These are phyloP conservation scores for Phylloscopus collybita DNA, from an alignment of 2,797 vertebrate genomes.

Conservation along the genomic window DNA sequence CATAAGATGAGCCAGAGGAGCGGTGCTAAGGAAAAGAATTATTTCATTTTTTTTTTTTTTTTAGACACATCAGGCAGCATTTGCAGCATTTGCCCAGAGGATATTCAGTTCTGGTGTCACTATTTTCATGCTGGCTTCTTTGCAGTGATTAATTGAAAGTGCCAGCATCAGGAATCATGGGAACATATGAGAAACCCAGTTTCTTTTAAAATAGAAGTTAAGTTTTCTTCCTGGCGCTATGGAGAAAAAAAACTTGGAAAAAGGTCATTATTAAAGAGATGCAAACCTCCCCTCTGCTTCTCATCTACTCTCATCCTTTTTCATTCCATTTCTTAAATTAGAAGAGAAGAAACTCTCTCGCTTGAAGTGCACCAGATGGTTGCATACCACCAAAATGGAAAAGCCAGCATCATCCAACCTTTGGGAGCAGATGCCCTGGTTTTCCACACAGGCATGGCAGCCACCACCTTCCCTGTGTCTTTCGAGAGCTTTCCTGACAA, in stretches of 20 bases:
- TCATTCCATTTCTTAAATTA: background rate
- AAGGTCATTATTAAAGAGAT: slow-evolving; percentile 49
- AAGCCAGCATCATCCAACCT: background rate
- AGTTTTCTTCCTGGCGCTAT: background rate
- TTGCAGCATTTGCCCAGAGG: slow-evolving; percentile 46
- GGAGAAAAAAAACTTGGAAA: background rate
- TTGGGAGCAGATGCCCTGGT: background rate
- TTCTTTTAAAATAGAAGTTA: slow-evolving; percentile 53
- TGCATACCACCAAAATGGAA: slow-evolving; percentile 19
- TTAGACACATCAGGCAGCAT: background rate
- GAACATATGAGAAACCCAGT: slow-evolving; percentile 20
- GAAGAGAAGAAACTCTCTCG: background rate
- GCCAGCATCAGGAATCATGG: slow-evolving; percentile 33
- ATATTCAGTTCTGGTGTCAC: background rate
- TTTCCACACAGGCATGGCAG: background rate
- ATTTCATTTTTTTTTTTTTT: background rate
- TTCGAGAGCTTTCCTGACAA: background rate
- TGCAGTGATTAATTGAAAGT: slow-evolving; percentile 51
- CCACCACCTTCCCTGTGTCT: background rate
- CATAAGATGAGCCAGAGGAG: background rate
- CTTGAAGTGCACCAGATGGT: slow-evolving; percentile 17
- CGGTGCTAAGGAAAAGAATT: background rate
- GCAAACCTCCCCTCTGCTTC: background rate
- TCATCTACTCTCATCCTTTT: background rate
- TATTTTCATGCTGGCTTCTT: slow-evolving; percentile 21